Percentiles rank a stretch among this genome's conserved stretches.
Conservation (phyloP, 2,113 vertebrate genomes). For the Alosa alosa region DNA sequence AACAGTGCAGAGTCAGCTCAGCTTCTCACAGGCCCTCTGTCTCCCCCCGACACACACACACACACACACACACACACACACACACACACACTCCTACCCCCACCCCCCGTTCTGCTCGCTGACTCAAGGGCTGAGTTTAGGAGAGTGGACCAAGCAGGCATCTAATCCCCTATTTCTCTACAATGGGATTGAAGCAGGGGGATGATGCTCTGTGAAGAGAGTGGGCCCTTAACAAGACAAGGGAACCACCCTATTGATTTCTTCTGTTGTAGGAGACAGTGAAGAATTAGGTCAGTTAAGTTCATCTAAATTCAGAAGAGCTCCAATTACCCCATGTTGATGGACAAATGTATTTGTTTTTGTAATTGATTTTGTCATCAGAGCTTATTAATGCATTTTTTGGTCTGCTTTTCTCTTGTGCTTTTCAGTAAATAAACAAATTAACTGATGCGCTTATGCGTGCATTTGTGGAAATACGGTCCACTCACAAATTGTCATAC, state of each 20-base stretch:
- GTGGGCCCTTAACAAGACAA: slow-evolving; percentile 11
- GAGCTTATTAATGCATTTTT: neutral
- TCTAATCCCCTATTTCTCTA: slow-evolving; percentile 35
- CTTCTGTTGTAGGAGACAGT: neutral
- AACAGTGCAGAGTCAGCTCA: slow-evolving; percentile 53
- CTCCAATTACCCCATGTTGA: neutral
- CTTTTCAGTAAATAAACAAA: neutral
- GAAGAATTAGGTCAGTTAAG: slow-evolving; percentile 19
- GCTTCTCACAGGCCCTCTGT: slow-evolving; percentile 41
- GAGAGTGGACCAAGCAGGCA: neutral
- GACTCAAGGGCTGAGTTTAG: neutral
- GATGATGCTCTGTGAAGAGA: neutral
- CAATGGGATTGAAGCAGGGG: neutral
- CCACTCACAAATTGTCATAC: too few species aligned
- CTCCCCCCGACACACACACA: neutral
- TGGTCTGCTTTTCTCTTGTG: neutral
- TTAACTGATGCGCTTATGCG: too few species aligned
- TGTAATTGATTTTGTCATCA: neutral
- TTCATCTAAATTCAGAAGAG: slow-evolving; percentile 2
- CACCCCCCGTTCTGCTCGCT: neutral
- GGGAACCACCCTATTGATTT: neutral
- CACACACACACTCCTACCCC: neutral
- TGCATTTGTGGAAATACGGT: too few species aligned
- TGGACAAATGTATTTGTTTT: neutral
- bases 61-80: neutral